Conservation (phyloP, 2,113 vertebrate genomes). For the Apteryx mantelli region DNA sequence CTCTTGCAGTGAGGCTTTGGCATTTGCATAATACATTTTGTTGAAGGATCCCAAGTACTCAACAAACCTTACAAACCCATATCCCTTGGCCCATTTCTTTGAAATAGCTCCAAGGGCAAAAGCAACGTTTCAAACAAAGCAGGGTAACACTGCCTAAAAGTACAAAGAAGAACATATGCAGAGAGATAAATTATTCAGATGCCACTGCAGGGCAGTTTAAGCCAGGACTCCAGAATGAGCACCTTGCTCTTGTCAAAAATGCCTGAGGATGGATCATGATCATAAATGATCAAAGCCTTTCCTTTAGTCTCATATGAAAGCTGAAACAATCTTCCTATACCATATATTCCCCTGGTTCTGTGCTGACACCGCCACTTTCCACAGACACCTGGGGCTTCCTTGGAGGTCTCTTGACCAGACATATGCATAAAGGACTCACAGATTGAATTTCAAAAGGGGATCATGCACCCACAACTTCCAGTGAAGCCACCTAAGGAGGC, state of each 20-base stretch:
- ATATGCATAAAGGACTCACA: not conserved
- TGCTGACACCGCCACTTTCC: not conserved
- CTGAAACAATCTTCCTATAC: not conserved
- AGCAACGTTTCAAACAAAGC: not conserved
- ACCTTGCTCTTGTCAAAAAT: not conserved
- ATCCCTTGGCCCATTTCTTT: not conserved
- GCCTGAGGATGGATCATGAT: not conserved
- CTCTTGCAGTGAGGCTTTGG: not conserved
- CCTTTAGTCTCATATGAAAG: not conserved
- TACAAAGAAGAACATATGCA: not conserved
- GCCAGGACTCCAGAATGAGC: not conserved
- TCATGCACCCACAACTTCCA: not conserved
- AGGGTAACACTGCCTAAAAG: not conserved
- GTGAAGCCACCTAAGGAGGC: not conserved
- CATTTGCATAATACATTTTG: not conserved
- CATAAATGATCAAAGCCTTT: not conserved
- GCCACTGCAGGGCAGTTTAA: not conserved
- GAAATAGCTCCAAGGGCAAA: not conserved
- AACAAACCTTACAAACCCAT: not conserved
- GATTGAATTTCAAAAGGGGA: conserved; percentile 3
- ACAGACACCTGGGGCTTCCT: not conserved
- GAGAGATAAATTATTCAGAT: not conserved
- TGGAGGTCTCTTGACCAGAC: not conserved
- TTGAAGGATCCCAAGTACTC: not conserved
- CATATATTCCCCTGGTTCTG: not conserved